Evolutionary conservation across 2,888 invertebrate species (phyloP).

Genomic region (Pseudococcus longispinus): DNA sequence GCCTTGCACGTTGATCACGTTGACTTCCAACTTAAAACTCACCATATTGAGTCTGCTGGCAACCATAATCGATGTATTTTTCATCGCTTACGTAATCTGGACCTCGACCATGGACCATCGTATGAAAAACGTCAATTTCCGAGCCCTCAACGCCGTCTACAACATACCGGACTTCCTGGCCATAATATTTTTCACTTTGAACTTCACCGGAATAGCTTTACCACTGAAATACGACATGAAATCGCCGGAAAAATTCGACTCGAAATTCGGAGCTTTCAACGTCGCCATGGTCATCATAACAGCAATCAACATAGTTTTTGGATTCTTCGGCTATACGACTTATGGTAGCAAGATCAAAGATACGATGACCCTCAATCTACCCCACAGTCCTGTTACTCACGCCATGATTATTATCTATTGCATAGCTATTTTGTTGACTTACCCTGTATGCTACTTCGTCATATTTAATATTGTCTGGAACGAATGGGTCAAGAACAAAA

Average conservation of each 20-base stretch:
- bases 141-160: conserved; percentile 4
- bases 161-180: conserved; percentile 46
- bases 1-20: conserved; percentile 42
- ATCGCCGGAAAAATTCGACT: conserved; percentile 44
- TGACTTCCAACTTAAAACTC: not conserved
- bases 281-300: conserved; percentile 20
- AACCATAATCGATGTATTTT: conserved; percentile 38
- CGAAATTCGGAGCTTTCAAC: conserved; percentile 32
- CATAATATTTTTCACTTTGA: conserved; percentile 48
- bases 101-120: not conserved
- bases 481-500: conserved; percentile 33
- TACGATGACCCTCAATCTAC: conserved; percentile 42
- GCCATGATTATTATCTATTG: conserved; percentile 36
- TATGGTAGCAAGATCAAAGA: conserved; percentile 38
- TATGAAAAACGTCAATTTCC: not conserved
- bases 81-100: conserved; percentile 4
- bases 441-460: conserved; percentile 38
- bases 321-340: conserved; percentile 20
- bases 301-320: conserved; percentile 23
- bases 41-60: conserved; percentile 33
- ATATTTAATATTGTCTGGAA: conserved; percentile 49
- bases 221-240: conserved; percentile 50
- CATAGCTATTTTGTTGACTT: conserved; percentile 18
- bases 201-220: conserved; percentile 47
- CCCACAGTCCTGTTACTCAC: not conserved